Base-by-base conservation (phyloP, 2,888 invertebrate species). In the Pyrgus malvae region DNA sequence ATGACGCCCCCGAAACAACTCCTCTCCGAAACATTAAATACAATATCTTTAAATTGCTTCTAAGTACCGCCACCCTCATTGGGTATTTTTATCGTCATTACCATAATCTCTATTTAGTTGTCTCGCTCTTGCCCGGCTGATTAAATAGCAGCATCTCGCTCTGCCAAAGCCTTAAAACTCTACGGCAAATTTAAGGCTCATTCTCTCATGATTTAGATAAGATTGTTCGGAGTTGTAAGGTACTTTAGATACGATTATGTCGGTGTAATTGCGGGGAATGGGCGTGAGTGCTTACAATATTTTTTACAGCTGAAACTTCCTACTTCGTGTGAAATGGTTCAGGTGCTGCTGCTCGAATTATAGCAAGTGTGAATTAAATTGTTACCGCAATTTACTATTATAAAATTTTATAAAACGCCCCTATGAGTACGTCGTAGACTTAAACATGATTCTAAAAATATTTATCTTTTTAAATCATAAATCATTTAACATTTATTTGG, bases 1-100 rank as follows among this genome's bases (percentile, higher is more conserved):
- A 61, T 61, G 63, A 67, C 64, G 58, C 66, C 67, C 66, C 72
- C 77, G 73, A 56, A 65, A 63, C 59, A 63, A 65, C 70, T 62
- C 66, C 69, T 71, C 69, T 69, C 59, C 73, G 68, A 67, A 80
- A 81, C 85, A 83, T 88, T 88, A 88, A 88, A 86, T 85, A 87
- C 87, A 86, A 83, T 88, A 87, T 87, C 86, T 85, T 82, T 78
- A 87, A 88, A 88, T 88, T 86, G 85, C 80, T 84, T 76, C 79
- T 87, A 88, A 87, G 85, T 78, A 86, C 79, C 68, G 68, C 81
- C 84, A 78, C 86, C 84, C 86, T 86, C 83, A 83, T 81, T 78
- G 77, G 71, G 73, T 76, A 83, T 83, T 87, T 87, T 85, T 85
- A 82, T 82, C 74, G 77, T 84, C 82, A 88, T 85, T 84, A 82